These are phyloP conservation scores for Hemicentrotus pulcherrimus DNA, from an alignment of 35 echinoderm and acorn worm genomes.

Conservation along the genomic window DNA sequence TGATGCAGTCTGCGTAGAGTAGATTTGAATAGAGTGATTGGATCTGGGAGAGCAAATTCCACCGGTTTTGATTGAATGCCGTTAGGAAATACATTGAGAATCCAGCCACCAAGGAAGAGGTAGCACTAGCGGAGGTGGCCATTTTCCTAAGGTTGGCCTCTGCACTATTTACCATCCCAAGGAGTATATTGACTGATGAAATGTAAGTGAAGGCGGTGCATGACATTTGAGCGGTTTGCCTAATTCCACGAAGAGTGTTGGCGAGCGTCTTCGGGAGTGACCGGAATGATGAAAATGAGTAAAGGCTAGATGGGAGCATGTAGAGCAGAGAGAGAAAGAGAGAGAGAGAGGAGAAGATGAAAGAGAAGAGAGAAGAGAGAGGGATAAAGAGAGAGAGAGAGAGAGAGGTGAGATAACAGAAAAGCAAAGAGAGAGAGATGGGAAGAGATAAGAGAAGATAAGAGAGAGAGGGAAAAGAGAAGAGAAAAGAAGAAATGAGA, in stretches of 20 bases:
- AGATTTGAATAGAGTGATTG: constrained; percentile 2
- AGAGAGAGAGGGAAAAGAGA: background rate
- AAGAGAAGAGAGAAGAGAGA: no score
- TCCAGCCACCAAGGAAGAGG: background rate
- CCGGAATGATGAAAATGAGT: background rate
- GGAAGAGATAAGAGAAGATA: no score
- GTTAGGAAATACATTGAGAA: background rate
- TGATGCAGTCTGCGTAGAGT: background rate
- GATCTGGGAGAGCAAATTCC: background rate
- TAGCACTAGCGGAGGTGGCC: background rate
- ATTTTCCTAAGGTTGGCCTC: background rate
- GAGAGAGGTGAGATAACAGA: no score
- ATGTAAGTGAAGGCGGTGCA: background rate
- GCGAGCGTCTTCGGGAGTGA: background rate
- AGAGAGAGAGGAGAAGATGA: background rate
- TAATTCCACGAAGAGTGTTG: background rate
- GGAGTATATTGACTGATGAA: background rate
- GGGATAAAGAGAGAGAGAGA: no score
- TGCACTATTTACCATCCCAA: background rate
- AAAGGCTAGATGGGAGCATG: background rate
- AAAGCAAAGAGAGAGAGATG: no score
- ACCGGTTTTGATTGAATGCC: constrained; percentile 1
- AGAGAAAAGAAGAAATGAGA: background rate
- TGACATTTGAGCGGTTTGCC: background rate
- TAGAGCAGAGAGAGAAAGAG: background rate